A percentile compares a stretch with the other conserved stretches of the same genome.
phyloP scores from a whole-genome alignment of 2,113 vertebrate species.

The Hyperoodon ampullatus region DNA sequence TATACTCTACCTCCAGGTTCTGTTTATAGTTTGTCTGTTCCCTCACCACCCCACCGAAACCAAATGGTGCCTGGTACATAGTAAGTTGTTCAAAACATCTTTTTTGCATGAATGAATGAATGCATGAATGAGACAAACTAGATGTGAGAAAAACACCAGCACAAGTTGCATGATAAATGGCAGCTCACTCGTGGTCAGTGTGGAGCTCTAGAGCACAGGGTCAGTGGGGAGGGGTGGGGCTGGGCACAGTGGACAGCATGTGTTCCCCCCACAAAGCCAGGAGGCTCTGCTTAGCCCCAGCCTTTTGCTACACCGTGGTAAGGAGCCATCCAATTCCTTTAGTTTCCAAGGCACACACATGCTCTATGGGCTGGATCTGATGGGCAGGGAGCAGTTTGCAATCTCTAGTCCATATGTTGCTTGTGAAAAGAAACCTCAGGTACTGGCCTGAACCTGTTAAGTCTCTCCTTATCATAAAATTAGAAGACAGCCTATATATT shows the following conservation, averaged over 20 bases:
- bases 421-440: slow-evolving; percentile 12
- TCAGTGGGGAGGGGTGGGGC: neutral
- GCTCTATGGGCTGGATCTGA: neutral
- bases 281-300: neutral
- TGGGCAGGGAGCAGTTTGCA: neutral
- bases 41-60: neutral
- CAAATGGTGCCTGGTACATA: neutral
- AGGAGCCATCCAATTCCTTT: neutral
- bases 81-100: neutral
- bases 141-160: neutral
- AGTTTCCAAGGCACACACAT: neutral
- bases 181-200: neutral
- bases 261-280: neutral
- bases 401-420: neutral
- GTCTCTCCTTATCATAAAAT: neutral
- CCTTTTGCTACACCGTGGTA: neutral
- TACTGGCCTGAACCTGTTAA: neutral
- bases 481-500: neutral
- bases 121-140: neutral
- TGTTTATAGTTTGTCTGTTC: neutral
- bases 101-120: neutral
- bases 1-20: neutral
- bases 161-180: neutral
- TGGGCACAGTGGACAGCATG: neutral
- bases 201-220: too few species aligned